phyloP scores from a whole-genome alignment of 2,113 vertebrate species.

The Corydoras maculifer region DNA sequence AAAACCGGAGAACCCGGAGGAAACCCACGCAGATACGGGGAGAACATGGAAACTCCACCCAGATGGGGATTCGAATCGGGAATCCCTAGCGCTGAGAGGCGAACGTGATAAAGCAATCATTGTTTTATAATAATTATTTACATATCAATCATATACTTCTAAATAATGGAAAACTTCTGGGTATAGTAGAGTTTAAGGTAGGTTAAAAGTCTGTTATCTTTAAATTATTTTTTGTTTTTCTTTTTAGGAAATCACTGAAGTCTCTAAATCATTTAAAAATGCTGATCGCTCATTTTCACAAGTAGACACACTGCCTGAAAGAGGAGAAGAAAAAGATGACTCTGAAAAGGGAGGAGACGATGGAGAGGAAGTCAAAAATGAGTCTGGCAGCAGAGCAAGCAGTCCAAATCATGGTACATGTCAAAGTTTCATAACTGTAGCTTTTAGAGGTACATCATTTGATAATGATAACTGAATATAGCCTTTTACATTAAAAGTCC shows the following conservation, averaged over 20 bases:
- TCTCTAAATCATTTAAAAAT: conserved; percentile 57
- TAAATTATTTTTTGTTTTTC: background rate
- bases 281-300: conserved; percentile 52
- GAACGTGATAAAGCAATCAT: too few relatives aligned
- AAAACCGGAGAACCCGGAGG: too few relatives aligned
- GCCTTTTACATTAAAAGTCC: too few relatives aligned
- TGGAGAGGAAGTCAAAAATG: conserved; percentile 32
- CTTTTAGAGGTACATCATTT: background rate
- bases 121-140: too few relatives aligned
- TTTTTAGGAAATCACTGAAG: conserved; percentile 47
- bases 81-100: too few relatives aligned
- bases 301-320: conserved; percentile 32
- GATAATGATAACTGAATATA: too few relatives aligned
- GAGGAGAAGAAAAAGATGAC: conserved; percentile 27
- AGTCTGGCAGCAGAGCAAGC: conserved; percentile 35
- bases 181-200: background rate
- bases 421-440: background rate
- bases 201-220: background rate
- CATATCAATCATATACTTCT: too few relatives aligned
- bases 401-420: conserved; percentile 51
- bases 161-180: too few relatives aligned
- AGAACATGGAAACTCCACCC: too few relatives aligned
- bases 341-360: conserved; percentile 38
- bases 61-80: too few relatives aligned
- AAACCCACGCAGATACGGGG: too few relatives aligned